Evolutionary conservation across 2,113 vertebrate species (phyloP), one percentile per base, ranked within the genome.

Genomic region (Brachionichthys hirsutus): DNA sequence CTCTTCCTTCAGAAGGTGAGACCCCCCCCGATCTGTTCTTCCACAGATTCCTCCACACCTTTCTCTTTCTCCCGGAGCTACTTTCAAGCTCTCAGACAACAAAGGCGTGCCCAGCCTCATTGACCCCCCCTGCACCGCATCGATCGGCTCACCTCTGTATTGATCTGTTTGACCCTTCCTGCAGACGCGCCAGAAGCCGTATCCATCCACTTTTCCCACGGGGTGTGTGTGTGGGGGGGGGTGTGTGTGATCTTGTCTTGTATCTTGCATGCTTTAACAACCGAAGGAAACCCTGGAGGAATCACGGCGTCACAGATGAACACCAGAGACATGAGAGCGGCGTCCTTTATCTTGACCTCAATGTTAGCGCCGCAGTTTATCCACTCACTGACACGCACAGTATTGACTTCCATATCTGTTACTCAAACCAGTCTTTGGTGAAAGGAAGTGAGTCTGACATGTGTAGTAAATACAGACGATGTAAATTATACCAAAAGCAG

Each of bases 1-100:
- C 94, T 99, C 62, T 98, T 99, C 87, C 92, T 99, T 1, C 97
- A 99, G 84, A 99, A 99, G 96, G 97, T 98, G 79, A 85, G 44
- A 12, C 35, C 15, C 3, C 7, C 3, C n/a, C 43, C 1, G n/a
- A n/a, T n/a, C n/a, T n/a, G n/a, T n/a, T 19, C 15, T 11, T 60
- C 5, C 49, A 10, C 40, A 54, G 46, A 82, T 81, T 82, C 68
- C 80, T 80, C 46, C 58, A 70, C 71, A 24, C 51, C 11, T 36
- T 12, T 7, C 15, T n/a, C 22, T 58, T 52, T 64, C 9, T 51
- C 71, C 17, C 8, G 14, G 19, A 18, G 44, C 12, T n/a, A 10
- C 44, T 60, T 49, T 41, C 48, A 0, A 18, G 30, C 66, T 49
- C 16, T 34, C 42, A 44, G 24, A 78, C 73, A 62, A 79, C 46